These are phyloP conservation scores for Pectinophora gossypiella DNA, from an alignment of 1,140 invertebrate genomes.

Conservation along the genomic window DNA sequence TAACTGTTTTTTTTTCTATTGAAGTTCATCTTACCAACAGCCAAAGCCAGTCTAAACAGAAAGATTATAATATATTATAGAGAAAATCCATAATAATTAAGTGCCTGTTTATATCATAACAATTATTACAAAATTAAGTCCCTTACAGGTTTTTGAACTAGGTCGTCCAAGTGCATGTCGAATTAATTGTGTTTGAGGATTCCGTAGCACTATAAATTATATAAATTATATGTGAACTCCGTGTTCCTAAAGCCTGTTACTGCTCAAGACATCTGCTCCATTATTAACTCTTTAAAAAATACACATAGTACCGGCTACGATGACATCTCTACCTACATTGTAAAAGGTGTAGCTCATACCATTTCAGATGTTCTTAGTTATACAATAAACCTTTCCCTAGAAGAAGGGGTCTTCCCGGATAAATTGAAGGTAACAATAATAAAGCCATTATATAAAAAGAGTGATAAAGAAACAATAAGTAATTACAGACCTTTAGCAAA, in stretches of 20 bases:
- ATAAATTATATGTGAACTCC: too few species aligned
- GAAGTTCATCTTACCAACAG: too few species aligned
- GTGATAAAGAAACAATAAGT: background rate
- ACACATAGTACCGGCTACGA: constrained; percentile 1
- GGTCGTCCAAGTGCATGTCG: too few species aligned
- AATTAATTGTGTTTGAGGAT: too few species aligned
- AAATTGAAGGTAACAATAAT: constrained; percentile 1
- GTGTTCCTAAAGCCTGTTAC: background rate
- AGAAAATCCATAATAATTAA: too few species aligned
- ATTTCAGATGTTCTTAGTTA: background rate
- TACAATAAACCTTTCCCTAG: background rate
- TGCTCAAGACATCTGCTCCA: background rate
- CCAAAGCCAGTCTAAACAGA: too few species aligned
- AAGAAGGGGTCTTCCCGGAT: background rate
- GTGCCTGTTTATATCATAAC: too few species aligned
- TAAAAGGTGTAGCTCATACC: background rate
- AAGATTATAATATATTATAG: too few species aligned
- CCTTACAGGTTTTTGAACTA: too few species aligned
- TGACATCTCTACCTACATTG: background rate
- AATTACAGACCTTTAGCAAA: background rate
- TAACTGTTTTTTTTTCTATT: too few species aligned
- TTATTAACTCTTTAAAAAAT: background rate
- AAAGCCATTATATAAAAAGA: constrained; percentile 1
- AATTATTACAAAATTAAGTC: too few species aligned
- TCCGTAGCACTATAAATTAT: too few species aligned